A percentile compares a stretch with the other conserved stretches of the same genome.
Conservation (phyloP, 2,797 vertebrate genomes). For the Ptychadena robeensis region DNA sequence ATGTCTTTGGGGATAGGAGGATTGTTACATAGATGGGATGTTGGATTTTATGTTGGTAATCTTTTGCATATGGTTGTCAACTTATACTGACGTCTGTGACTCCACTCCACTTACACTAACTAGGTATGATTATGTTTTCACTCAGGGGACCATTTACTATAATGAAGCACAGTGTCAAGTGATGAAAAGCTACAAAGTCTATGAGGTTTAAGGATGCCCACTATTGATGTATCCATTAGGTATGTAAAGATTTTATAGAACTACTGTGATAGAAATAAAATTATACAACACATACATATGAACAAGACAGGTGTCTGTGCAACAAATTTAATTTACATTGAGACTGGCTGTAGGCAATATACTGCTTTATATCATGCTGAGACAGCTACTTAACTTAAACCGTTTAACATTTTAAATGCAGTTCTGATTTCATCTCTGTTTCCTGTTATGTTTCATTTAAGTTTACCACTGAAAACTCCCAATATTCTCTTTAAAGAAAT, state of each 20-base stretch:
- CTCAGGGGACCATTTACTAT: too few species aligned
- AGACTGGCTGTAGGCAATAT: neutral
- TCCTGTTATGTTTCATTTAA: neutral
- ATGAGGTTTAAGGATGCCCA: too few species aligned
- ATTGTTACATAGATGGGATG: too few species aligned
- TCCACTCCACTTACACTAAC: too few species aligned
- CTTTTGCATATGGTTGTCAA: too few species aligned
- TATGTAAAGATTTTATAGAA: neutral
- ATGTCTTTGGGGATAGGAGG: too few species aligned
- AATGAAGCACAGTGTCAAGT: too few species aligned
- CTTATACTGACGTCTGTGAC: too few species aligned
- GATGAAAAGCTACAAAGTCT: too few species aligned
- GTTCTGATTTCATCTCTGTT: neutral
- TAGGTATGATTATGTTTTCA: too few species aligned
- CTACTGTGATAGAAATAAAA: neutral
- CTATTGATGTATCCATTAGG: neutral
- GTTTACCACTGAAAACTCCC: neutral
- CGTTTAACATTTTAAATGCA: neutral
- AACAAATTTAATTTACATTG: neutral
- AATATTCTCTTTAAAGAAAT: neutral
- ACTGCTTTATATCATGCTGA: neutral
- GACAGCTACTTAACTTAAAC: neutral
- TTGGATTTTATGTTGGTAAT: too few species aligned
- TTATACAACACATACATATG: neutral
- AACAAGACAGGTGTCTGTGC: too few species aligned